Conservation (phyloP, 2,797 vertebrate genomes). For the Euphonia xanthogaster region DNA sequence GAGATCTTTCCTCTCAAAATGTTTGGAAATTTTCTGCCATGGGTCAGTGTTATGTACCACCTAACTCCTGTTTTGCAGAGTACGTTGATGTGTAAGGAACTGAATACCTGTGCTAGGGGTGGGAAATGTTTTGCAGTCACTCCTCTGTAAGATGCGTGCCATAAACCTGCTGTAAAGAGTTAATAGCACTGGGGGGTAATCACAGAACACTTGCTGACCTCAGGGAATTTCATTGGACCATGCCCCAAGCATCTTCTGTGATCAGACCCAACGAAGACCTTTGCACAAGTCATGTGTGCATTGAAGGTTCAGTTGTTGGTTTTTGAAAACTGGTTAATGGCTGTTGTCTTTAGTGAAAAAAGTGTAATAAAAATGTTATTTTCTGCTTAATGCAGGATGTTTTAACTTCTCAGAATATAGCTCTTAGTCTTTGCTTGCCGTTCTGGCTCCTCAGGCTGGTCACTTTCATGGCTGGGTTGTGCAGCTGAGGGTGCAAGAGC, state of each 20-base stretch:
- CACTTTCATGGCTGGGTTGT: accelerated
- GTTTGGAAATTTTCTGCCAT: background rate
- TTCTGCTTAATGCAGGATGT: background rate
- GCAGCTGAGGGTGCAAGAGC: background rate
- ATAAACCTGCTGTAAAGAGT: background rate
- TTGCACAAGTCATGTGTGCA: background rate
- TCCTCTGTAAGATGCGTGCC: background rate
- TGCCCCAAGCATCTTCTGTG: background rate
- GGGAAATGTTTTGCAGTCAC: background rate
- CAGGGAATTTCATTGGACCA: background rate
- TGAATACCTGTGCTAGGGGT: background rate
- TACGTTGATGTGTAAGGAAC: background rate
- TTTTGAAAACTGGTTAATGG: background rate
- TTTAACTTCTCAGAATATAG: background rate
- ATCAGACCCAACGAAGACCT: background rate
- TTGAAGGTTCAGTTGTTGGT: background rate
- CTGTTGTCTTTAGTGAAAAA: background rate
- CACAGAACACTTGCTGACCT: background rate
- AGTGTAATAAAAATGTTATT: background rate
- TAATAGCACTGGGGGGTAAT: background rate
- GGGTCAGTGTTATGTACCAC: background rate
- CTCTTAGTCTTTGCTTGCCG: background rate
- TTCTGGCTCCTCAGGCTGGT: background rate
- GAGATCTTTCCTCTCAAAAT: background rate
- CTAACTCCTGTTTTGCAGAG: background rate